Evolutionary conservation across 2,888 invertebrate species (phyloP), one percentile per base, ranked within the genome.

Genomic region (Xylocampa areola): DNA sequence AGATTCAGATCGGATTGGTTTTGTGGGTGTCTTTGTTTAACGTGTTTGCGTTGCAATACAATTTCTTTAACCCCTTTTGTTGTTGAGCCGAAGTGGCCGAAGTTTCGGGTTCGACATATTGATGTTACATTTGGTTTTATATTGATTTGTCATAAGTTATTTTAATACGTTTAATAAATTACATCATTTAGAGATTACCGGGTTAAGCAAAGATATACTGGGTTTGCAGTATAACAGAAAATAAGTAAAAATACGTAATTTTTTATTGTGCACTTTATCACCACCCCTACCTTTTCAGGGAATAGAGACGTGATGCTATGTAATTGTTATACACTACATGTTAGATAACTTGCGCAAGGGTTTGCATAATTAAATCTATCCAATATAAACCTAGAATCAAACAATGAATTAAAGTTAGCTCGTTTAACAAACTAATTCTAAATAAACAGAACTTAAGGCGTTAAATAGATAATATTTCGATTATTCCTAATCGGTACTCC

Each of bases 61-160:
- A 66, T 69, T 63, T 69, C 58, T 71, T 53, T 52, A 54, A 61
- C 51, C 61, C 53, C 51, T 63, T 71, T 52, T 43, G 45, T 69
- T 60, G n/a, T 52, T 50, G 21, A 33, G 32, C 23, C 33, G 27
- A 44, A 16, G 49, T n/a, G n/a, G n/a, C n/a, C n/a, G n/a, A n/a
- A n/a, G n/a, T n/a, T n/a, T n/a, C n/a, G n/a, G n/a, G n/a, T n/a
- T 16, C 2, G 25, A 36, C 5, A 11, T 33, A 19, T 54, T 44
- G 32, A 13, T 32, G 25, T 21, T 17, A 36, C 1, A 5, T 43
- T 29, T 11, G 14, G 2, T 10, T 11, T n/a, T 6, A 1, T 4
- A 47, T 16, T 25, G 4, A 2, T 25, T n/a, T n/a, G n/a, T n/a
- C n/a, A n/a, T n/a, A n/a, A n/a, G n/a, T n/a, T n/a, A n/a, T n/a